A percentile compares a stretch with the other conserved stretches of the same genome.
Conservation (phyloP, 2,797 vertebrate genomes). For the Hydrolagus colliei region DNA sequence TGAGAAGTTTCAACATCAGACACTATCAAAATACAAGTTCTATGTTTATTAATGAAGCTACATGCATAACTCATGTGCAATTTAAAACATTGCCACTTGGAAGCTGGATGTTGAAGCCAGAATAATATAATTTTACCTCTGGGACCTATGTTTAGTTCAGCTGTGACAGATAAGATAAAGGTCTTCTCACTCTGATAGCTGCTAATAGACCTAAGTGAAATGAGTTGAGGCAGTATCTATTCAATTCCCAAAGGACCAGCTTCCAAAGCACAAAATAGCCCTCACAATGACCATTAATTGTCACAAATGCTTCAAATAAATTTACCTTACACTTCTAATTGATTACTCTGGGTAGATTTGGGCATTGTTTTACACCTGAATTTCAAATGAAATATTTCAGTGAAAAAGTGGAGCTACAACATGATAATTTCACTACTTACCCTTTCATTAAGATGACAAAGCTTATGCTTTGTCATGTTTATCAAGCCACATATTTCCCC, state of each 20-base stretch:
- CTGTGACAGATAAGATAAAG: neutral
- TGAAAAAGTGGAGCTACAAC: neutral
- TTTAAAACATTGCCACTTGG: conserved; percentile 12
- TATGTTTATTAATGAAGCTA: neutral
- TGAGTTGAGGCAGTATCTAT: neutral
- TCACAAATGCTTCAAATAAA: neutral
- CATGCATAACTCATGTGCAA: neutral
- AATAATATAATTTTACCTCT: neutral
- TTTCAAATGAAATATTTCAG: conserved; percentile 15
- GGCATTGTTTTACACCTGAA: neutral
- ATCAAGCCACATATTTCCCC: neutral
- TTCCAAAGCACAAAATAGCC: neutral
- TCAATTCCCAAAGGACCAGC: neutral
- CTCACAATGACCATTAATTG: neutral
- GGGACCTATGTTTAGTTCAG: neutral
- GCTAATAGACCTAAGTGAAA: neutral
- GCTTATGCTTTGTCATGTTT: neutral
- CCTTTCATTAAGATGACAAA: neutral
- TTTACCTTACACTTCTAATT: neutral
- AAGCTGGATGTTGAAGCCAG: neutral
- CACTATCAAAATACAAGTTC: no score
- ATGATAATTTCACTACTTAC: neutral
- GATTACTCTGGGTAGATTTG: neutral
- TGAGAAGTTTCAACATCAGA: no score
- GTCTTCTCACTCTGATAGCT: neutral